phyloP scores from a whole-genome alignment of 2,888 invertebrate species.

The Mechanitis messenoides region DNA sequence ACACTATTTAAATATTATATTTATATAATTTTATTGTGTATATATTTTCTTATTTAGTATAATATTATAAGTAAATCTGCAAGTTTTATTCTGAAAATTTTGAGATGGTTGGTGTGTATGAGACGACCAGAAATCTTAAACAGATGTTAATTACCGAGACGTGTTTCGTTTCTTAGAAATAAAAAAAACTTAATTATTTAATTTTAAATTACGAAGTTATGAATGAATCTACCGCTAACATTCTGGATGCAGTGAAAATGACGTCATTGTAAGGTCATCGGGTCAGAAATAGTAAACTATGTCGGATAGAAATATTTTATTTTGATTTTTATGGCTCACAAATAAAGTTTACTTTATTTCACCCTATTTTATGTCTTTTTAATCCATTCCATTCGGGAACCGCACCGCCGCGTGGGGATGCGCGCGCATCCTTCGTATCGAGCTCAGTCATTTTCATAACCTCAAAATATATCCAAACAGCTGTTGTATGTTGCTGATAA shows the following conservation, averaged over 20 bases:
- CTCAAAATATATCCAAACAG: constrained; percentile 62
- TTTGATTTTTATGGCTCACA: constrained; percentile 12
- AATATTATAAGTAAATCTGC: no score
- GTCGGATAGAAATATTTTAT: not conserved
- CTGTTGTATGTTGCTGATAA: constrained; percentile 50
- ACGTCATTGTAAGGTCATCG: constrained; percentile 20
- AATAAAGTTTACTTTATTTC: constrained; percentile 21
- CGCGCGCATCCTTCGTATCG: constrained; percentile 70
- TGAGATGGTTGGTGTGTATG: constrained; percentile 17
- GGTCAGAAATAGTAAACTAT: constrained; percentile 15
- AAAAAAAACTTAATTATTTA: not conserved
- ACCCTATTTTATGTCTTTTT: constrained; percentile 9
- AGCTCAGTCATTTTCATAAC: constrained; percentile 69
- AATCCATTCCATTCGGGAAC: constrained; percentile 16
- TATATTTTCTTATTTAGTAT: no score
- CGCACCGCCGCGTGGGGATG: constrained; percentile 44
- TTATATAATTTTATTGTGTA: no score
- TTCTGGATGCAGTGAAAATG: constrained; percentile 18
- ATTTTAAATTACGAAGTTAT: not conserved
- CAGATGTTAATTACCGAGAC: constrained; percentile 3
- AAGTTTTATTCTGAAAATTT: no score
- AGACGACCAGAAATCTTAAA: constrained; percentile 12
- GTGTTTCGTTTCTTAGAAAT: not conserved
- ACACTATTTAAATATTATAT: no score
- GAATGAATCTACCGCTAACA: not conserved